Base-by-base conservation (phyloP, 2,888 invertebrate genomes). In the Drosophila anomelani region DNA sequence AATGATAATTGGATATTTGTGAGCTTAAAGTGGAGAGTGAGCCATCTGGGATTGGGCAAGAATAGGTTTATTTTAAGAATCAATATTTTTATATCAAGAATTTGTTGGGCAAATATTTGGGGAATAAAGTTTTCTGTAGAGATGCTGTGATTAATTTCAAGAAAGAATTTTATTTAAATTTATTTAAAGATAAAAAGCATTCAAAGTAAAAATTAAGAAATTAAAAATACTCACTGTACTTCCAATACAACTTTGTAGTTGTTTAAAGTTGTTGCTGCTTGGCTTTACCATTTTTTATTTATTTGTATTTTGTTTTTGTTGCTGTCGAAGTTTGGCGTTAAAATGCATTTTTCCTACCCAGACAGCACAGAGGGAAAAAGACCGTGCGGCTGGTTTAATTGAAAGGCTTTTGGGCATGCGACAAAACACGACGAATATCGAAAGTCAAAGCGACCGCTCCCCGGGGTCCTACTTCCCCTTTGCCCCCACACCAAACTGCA, bases 371-470 rank as follows among this genome's bases (percentile, higher is more conserved):
- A 13, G 47, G 32, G 55, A 60, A 67, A 41, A 77, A 79, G 81
- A 88, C 79, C 86, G 84, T 88, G 85, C 78, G 51, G 69, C 73
- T 70, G 72, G 70, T 76, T 89, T 77, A 80, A 78, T 84, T 84
- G 78, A 81, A 78, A 78, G 79, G 75, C 86, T 84, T 78, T 84
- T 79, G 79, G 79, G 76, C 77, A 75, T 78, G 75, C 81, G 72
- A 69, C 77, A 66, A 76, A 74, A 67, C 72, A 73, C 73, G 76
- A 73, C 58, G 75, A 41, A 36, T 68, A 75, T 73, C 68, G 72
- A 73, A 73, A 74, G 75, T 72, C 67, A 63, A 74, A 59, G 69
- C 59, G 15, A 66, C 56, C 75, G 55, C 64, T 73, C 20, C 20
- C 20, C 20, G 32, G 51, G 20, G 20, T 43, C 20, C 29, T 20